phyloP scores from a whole-genome alignment of 2,113 vertebrate species.

The Formicarius rufipectus region DNA sequence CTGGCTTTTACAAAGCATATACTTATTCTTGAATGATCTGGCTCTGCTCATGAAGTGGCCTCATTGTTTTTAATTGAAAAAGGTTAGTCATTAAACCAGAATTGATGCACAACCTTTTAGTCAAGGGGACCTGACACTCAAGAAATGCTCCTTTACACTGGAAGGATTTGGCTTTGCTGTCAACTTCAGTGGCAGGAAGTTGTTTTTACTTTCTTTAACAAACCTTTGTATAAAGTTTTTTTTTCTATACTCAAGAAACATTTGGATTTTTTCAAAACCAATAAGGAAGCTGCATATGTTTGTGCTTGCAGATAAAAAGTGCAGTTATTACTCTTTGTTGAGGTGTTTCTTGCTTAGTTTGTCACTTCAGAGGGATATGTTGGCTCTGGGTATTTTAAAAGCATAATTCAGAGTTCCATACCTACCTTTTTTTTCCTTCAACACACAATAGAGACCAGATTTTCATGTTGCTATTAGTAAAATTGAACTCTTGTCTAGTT shows the following conservation, averaged over 20 bases:
- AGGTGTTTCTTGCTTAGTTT: not conserved
- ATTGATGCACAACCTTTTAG: not conserved
- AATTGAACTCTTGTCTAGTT: not conserved
- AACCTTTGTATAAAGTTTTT: not conserved
- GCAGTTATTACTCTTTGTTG: not conserved
- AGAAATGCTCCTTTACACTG: not conserved
- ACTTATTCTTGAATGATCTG: not conserved
- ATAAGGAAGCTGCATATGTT: not conserved
- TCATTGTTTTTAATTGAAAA: not conserved
- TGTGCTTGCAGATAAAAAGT: not conserved
- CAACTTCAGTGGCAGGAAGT: not conserved
- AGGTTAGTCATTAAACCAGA: not conserved
- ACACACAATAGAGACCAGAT: not conserved
- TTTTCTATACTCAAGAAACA: not conserved
- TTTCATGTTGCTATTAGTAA: not conserved
- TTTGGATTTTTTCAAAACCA: rapidly evolving
- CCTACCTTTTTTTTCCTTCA: not conserved
- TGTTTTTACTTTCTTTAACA: not conserved
- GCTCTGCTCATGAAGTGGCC: not conserved
- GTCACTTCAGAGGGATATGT: not conserved
- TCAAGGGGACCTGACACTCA: not conserved
- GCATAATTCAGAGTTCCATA: not conserved
- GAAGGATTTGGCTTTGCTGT: not conserved
- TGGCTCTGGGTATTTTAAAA: not conserved
- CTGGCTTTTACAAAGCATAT: not conserved